Evolutionary conservation across 2,113 vertebrate genomes (phyloP).

Genomic region (Coreoperca whiteheadi): DNA sequence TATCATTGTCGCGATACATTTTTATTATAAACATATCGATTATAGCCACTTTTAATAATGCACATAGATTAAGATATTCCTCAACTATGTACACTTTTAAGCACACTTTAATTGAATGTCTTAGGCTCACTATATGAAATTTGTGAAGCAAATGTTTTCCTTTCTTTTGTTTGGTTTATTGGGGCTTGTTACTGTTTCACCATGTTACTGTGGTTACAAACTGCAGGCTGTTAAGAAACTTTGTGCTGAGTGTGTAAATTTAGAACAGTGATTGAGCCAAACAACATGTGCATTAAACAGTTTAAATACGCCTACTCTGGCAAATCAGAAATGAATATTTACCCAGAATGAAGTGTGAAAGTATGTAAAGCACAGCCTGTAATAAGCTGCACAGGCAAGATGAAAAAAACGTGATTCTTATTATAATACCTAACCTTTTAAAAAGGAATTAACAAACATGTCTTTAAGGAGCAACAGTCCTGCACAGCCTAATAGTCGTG

Average conservation of each 20-base stretch:
- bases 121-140: not conserved
- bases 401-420: not conserved
- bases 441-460: not conserved
- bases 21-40: not conserved
- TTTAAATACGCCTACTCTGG: slow-evolving; percentile 6
- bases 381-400: not conserved
- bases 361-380: not conserved
- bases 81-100: not conserved
- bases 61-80: not conserved
- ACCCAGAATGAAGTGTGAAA: not conserved
- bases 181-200: not conserved
- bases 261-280: slow-evolving; percentile 11
- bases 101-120: not conserved
- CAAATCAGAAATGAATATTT: not conserved
- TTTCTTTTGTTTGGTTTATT: not conserved
- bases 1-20: not conserved
- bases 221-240: slow-evolving; percentile 20
- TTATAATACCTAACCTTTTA: not conserved
- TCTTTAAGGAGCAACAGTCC: not conserved
- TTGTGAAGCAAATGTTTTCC: not conserved
- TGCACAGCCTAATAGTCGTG: not conserved
- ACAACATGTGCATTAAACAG: not conserved
- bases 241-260: slow-evolving; percentile 25
- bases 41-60: not conserved
- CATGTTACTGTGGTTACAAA: slow-evolving; percentile 23